These are phyloP conservation scores for Aporophyla lueneburgensis DNA, from an alignment of 2,888 invertebrate genomes.

Conservation along the genomic window DNA sequence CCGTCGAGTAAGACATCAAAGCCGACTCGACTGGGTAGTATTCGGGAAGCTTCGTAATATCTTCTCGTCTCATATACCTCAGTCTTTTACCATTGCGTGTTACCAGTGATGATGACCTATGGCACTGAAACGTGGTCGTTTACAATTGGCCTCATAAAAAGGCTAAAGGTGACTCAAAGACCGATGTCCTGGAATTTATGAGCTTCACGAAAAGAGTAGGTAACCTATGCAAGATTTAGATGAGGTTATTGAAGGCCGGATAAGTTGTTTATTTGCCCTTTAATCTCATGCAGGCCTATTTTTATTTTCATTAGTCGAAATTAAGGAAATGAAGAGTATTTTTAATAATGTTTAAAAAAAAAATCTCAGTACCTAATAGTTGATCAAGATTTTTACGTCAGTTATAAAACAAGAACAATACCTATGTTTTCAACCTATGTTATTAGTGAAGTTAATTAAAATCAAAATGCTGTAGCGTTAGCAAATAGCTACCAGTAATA, in stretches of 20 bases:
- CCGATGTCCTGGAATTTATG: too few species aligned
- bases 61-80: too few species aligned
- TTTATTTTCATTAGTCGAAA: neutral
- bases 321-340: neutral
- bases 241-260: neutral
- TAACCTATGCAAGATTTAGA: neutral
- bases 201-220: neutral
- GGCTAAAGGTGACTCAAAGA: too few species aligned
- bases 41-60: too few species aligned
- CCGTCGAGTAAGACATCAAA: too few species aligned
- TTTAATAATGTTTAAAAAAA: neutral
- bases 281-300: neutral
- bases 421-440: neutral
- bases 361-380: neutral
- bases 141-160: too few species aligned
- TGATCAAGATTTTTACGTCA: neutral
- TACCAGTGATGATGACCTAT: too few species aligned
- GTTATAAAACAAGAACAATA: neutral
- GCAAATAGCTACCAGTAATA: slow-evolving; percentile 23
- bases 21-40: too few species aligned
- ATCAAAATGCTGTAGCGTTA: slow-evolving; percentile 2
- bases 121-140: too few species aligned
- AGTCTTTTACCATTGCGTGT: too few species aligned
- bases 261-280: neutral
- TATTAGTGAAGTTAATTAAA: slow-evolving; percentile 7